Base-by-base conservation (phyloP, 2,888 invertebrate genomes). In the Apamea anceps region DNA sequence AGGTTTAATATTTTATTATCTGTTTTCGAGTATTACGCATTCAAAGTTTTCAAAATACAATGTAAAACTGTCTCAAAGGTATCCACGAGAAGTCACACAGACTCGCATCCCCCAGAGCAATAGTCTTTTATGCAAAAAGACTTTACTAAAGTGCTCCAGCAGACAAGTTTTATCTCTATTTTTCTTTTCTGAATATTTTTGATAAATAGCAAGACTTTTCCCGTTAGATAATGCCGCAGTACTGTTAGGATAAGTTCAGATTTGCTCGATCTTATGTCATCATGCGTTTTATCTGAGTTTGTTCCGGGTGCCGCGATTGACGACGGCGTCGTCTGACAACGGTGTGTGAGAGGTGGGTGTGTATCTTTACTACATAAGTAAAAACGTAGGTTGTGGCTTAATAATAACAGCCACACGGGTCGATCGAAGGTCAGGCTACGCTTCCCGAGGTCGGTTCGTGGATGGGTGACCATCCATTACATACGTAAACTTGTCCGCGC, bases 71-170 rank as follows among this genome's bases (percentile, higher is more conserved):
- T 51, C 3, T 28, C 2, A 54, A 62, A 51, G 21, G 28, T 63
- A 10, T 48, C 25, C 48, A 42, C 15, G 13, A 57, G 51, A 32
- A 77, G 51, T 77, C 60, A 68, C 57, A 13, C 10, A 63, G 21
- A 48, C 68, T 57, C 37, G 51, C 42, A 6, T 54, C 60, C 42
- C 77, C 83, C 10, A 65, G 78, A 78, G 72, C n/a, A 67, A 68
- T 45, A 68, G 57, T 63, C 67, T 80, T 72, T 72, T 62, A 72
- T 48, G 65, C 57, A 73, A 72, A 68, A 72, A 70, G 32, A 77
- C 42, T 81, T 66, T 37, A 67, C 60, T 77, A 67, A 82, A 82
- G 72, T 77, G 15, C 83, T 82, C 48, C n/a, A 60, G 15, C 21
- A 57, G 82, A 72, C 68, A 63, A 67, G 57, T 72, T 72, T 32